Evolutionary conservation across 2,888 invertebrate species (phyloP).

Genomic region (Tupiocoris notatus): DNA sequence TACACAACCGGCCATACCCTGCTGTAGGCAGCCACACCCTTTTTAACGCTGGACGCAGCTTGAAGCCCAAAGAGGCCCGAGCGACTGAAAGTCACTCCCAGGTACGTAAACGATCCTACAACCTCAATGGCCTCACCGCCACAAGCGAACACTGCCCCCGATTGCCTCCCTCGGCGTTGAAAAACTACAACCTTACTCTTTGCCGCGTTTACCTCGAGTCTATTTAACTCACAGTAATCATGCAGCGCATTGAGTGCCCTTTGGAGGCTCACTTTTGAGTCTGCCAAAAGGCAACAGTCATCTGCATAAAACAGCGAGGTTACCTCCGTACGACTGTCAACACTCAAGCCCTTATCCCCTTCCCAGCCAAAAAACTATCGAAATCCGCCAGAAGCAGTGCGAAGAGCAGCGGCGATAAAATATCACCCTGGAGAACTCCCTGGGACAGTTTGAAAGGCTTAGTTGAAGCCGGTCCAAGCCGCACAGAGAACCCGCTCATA

Average conservation of each 20-base stretch:
- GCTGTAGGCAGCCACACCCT: conserved; percentile 3
- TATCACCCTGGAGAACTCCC: conserved; percentile 38
- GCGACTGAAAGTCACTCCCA: conserved; percentile 16
- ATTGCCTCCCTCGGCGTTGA: background rate
- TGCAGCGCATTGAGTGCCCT: conserved; percentile 4
- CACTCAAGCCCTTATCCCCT: conserved; percentile 15
- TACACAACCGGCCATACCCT: background rate
- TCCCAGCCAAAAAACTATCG: conserved; percentile 7
- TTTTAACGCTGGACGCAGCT: background rate
- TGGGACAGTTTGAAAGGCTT: background rate
- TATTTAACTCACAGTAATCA: conserved; percentile 19
- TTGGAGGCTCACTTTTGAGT: background rate
- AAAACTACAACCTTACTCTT: conserved; percentile 23
- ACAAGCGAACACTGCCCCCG: background rate
- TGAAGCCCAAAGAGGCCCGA: conserved; percentile 10
- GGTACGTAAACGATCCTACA: background rate
- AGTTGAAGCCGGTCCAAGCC: conserved; percentile 2
- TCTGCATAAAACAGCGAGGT: conserved; percentile 16
- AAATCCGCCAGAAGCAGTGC: conserved; percentile 26
- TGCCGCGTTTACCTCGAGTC: conserved; percentile 11
- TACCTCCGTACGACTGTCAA: background rate
- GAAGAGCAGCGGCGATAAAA: conserved; percentile 27
- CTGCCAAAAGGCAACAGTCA: conserved; percentile 7
- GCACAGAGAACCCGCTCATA: conserved; percentile 17
- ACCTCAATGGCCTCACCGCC: conserved; percentile 3